These are phyloP conservation scores for Aix galericulata DNA, from an alignment of 2,113 vertebrate species.

Conservation along the genomic window DNA sequence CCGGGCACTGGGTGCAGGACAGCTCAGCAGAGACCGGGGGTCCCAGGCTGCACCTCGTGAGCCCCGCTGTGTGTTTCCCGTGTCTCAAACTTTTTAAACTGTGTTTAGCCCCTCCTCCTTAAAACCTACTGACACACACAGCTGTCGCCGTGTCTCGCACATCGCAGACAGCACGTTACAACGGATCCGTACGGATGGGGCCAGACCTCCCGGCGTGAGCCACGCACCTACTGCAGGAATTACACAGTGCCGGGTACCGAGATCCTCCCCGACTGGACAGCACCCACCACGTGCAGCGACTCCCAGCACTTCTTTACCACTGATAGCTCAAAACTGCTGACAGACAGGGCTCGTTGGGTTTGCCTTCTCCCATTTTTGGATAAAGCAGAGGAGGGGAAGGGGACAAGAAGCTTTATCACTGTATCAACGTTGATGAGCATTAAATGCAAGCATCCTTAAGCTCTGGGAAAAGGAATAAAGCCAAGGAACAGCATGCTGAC, in stretches of 20 bases:
- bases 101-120: not conserved
- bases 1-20: accelerated
- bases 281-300: not conserved
- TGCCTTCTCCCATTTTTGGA: not conserved
- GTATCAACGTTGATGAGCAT: not conserved
- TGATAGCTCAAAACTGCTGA: not conserved
- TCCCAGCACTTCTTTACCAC: not conserved
- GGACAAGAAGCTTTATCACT: not conserved
- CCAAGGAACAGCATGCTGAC: not conserved
- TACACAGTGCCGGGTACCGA: accelerated
- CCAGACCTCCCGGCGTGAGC: not conserved
- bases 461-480: not conserved
- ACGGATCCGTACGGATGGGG: accelerated
- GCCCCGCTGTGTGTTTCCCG: accelerated
- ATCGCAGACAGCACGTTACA: accelerated
- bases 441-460: not conserved
- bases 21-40: accelerated
- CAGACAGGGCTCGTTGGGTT: not conserved
- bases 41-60: not conserved
- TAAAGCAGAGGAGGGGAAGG: not conserved
- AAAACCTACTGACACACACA: not conserved
- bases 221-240: not conserved
- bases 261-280: not conserved
- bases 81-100: accelerated
- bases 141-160: not conserved